Base-by-base conservation (phyloP, 37 sponge, comb jelly and placozoan species). In the Chondrosia reniformis region DNA sequence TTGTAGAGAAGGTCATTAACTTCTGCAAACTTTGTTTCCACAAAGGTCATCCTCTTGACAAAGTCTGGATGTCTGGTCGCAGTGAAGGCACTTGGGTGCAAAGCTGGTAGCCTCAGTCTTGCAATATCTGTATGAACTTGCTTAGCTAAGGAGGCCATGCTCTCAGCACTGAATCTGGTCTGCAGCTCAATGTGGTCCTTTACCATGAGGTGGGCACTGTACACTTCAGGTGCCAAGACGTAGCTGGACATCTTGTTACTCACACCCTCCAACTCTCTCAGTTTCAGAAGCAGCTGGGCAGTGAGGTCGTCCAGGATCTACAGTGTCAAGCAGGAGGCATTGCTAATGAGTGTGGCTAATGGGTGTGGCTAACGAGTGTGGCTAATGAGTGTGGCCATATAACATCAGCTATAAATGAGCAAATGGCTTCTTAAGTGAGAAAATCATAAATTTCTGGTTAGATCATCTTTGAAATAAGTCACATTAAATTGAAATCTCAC, bases 161-260 rank as follows among this genome's bases (percentile, higher is more conserved):
- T n/a, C 25, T 76, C 46, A 12, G 66, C 24, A 43, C 31, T 45
- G 54, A 44, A 46, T 34, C 21, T 12, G 4, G 49, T 0, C 41
- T 42, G 31, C 52, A 79, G 30, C 5, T 58, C 46, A 24, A 79
- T 25, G 34, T 79, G 66, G 21, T 65, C 67, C 52, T 86, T 80
- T 31, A 74, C 69, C 58, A 86, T 63, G 32, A 63, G 81, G 40
- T 76, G 77, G 8, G 65, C 45, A 45, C 81, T 74, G 45, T 86
- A 74, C 37, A 88, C 84, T 31, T 88, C 84, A 21, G 67, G 80
- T 22, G 73, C 57, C 4, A 88, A 75, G 1, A 80, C 76, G 43
- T 83, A 75, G 45, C 62, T 62, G 21, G 79, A 80, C 58, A 83
- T 62, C 67, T 79, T 71, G 46, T 63, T 77, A 63, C 58, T 38